Conservation (phyloP, 2,113 vertebrate species). For the Fulica atra region DNA sequence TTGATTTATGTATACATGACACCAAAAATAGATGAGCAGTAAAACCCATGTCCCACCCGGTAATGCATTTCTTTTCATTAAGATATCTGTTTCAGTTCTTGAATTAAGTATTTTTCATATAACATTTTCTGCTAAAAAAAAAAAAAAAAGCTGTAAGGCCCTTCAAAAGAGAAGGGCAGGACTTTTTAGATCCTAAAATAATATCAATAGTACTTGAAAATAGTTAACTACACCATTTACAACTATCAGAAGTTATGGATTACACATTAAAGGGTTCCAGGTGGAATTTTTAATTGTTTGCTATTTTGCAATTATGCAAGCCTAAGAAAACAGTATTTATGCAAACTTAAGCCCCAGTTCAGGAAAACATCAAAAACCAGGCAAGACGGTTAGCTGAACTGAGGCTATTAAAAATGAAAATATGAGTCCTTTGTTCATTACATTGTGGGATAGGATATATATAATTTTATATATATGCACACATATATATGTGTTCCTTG, state of each 20-base stretch:
- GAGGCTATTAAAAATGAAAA: neutral
- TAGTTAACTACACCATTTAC: neutral
- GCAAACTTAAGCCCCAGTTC: slow-evolving; percentile 3
- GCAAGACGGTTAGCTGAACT: slow-evolving; percentile 16
- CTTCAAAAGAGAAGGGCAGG: neutral
- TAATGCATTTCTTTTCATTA: slow-evolving; percentile 65
- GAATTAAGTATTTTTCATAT: neutral
- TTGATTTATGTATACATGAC: slow-evolving; percentile 40
- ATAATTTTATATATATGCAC: neutral
- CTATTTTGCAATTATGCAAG: neutral
- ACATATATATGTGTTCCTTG: neutral
- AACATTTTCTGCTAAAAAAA: neutral
- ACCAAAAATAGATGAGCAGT: slow-evolving; percentile 38
- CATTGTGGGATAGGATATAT: too few species aligned
- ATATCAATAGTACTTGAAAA: neutral
- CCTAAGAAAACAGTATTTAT: neutral
- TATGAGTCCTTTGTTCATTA: neutral
- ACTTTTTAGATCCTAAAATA: neutral
- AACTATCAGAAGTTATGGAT: neutral
- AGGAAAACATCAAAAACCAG: neutral
- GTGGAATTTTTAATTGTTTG: neutral
- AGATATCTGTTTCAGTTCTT: neutral
- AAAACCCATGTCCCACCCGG: slow-evolving; percentile 44
- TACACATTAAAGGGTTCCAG: neutral
- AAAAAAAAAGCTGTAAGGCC: neutral